Percentiles rank a stretch among this genome's conserved stretches.
phyloP scores from a whole-genome alignment of 2,113 vertebrate genomes.

The Oxygymnocypris stewartii region DNA sequence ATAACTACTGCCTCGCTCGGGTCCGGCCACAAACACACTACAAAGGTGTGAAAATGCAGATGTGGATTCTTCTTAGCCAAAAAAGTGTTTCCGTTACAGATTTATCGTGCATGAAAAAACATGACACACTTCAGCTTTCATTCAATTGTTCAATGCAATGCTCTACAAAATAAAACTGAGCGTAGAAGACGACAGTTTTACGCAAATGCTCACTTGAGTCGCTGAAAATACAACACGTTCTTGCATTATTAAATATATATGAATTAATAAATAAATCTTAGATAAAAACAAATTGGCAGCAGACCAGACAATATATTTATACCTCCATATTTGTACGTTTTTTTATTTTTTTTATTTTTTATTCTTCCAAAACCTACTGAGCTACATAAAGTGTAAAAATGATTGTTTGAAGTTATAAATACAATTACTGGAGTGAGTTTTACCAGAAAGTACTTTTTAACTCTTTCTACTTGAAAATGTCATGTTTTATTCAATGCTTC shows the following conservation, averaged over 20 bases:
- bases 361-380: neutral
- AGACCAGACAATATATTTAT: no score
- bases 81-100: neutral
- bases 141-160: neutral
- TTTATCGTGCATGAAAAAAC: neutral
- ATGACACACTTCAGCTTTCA: neutral
- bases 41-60: neutral
- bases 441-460: no score
- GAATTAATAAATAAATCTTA: no score
- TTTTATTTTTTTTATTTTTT: no score
- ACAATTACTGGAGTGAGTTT: neutral
- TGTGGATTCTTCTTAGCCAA: no score
- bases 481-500: no score
- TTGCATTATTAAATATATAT: neutral
- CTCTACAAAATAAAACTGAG: neutral
- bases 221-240: neutral
- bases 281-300: no score
- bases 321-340: no score
- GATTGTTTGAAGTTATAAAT: neutral
- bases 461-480: no score
- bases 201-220: neutral
- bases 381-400: no score
- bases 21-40: neutral
- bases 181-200: neutral
- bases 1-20: conserved; percentile 19